These are phyloP conservation scores for Drosophila barbarae DNA, from an alignment of 2,888 invertebrate genomes.

Conservation along the genomic window DNA sequence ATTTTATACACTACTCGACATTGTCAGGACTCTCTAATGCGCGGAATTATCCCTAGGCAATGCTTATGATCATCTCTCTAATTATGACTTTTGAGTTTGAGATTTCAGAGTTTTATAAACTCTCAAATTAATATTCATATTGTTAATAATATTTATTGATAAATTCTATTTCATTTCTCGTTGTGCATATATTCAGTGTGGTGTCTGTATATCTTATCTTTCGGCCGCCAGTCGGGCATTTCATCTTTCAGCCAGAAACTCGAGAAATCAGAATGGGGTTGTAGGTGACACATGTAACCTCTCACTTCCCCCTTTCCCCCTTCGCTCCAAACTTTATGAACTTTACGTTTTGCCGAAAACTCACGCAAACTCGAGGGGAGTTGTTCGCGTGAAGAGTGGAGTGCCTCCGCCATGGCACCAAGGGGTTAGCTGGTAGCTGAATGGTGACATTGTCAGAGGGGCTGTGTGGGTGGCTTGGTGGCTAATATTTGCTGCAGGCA, in stretches of 20 bases:
- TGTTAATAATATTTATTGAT: too few species aligned
- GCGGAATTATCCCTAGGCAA: too few species aligned
- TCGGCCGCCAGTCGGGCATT: constrained; percentile 23
- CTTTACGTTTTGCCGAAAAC: constrained; percentile 17
- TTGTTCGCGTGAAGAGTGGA: neutral
- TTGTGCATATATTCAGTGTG: neutral
- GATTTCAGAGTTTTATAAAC: too few species aligned
- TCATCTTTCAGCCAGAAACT: constrained; percentile 20
- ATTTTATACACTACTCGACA: neutral
- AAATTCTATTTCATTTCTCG: neutral
- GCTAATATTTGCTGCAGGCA: constrained; percentile 24
- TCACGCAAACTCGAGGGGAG: constrained; percentile 11
- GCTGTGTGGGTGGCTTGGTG: neutral
- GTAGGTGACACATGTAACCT: constrained; percentile 32
- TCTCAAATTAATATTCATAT: too few species aligned
- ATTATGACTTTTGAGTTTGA: neutral
- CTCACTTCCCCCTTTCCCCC: neutral
- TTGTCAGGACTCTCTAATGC: too few species aligned
- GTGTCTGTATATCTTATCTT: constrained; percentile 25
- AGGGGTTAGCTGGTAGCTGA: constrained; percentile 11
- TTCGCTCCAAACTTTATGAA: constrained; percentile 1
- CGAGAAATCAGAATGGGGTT: constrained; percentile 5
- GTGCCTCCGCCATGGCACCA: neutral
- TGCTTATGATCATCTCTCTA: neutral
- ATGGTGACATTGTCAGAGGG: constrained; percentile 7